Evolutionary conservation across 1,140 invertebrate species (phyloP).

Genomic region (Meloidogyne floridensis): DNA sequence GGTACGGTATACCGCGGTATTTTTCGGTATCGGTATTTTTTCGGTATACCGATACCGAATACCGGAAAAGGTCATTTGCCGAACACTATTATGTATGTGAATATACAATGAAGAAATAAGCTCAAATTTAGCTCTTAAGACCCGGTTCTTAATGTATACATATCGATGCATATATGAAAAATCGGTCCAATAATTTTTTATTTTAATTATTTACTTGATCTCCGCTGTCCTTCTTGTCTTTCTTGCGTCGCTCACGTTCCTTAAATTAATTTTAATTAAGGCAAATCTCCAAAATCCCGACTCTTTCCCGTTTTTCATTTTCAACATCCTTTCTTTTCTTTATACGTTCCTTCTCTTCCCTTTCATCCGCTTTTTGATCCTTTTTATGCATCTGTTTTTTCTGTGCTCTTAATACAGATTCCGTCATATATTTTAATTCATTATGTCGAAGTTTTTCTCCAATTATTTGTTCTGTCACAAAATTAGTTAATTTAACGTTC

Average conservation of each 20-base stretch:
- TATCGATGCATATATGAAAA: too few relatives aligned
- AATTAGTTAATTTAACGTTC: constrained; percentile 65
- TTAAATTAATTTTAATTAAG: neutral
- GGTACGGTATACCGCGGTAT: too few relatives aligned
- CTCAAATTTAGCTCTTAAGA: too few relatives aligned
- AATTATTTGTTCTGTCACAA: constrained; percentile 60
- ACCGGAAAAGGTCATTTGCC: too few relatives aligned
- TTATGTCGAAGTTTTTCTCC: constrained; percentile 51
- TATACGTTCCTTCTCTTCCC: constrained; percentile 21
- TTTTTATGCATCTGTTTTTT: constrained; percentile 35
- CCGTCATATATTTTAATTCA: constrained; percentile 21
- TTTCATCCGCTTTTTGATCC: constrained; percentile 21
- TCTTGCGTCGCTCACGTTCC: constrained; percentile 8
- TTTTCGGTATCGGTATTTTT: too few relatives aligned
- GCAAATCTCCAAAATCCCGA: neutral
- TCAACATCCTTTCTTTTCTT: constrained; percentile 12
- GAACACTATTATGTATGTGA: too few relatives aligned
- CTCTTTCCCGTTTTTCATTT: neutral
- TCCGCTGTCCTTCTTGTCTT: constrained; percentile 7
- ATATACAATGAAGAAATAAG: too few relatives aligned
- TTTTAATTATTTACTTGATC: neutral
- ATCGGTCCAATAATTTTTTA: too few relatives aligned
- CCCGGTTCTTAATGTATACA: too few relatives aligned
- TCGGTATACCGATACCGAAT: too few relatives aligned
- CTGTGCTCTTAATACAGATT: constrained; percentile 14